phyloP scores from a whole-genome alignment of 2,797 vertebrate genomes.

The Carcharodon carcharias region DNA sequence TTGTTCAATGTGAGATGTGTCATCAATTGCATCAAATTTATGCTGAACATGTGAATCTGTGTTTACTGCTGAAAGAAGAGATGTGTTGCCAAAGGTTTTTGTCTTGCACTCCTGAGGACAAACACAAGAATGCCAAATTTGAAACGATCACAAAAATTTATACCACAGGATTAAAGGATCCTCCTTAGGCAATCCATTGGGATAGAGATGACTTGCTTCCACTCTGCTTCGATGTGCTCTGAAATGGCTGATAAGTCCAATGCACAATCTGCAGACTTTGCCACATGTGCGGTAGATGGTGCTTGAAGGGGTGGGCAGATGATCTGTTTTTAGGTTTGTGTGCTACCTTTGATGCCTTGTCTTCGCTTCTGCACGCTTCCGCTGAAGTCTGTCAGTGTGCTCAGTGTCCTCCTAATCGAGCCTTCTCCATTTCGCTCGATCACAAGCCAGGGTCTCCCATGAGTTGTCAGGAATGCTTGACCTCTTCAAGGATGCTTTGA shows the following conservation, averaged over 20 bases:
- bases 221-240: neutral
- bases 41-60: neutral
- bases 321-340: too few species aligned
- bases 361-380: too few species aligned
- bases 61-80: neutral
- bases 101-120: neutral
- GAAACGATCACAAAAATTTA: neutral
- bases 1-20: neutral
- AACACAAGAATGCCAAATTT: neutral
- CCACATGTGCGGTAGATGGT: too few species aligned
- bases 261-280: too few species aligned
- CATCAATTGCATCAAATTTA: neutral
- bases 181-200: neutral
- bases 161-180: neutral
- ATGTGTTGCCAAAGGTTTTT: neutral
- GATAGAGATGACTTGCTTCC: neutral
- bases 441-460: too few species aligned
- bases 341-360: too few species aligned
- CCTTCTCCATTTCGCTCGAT: too few species aligned
- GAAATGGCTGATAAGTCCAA: neutral
- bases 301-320: too few species aligned
- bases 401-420: too few species aligned
- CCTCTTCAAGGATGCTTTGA: neutral
- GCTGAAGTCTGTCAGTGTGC: too few species aligned
- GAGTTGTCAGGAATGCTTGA: too few species aligned